Percentiles rank a stretch among this genome's conserved stretches.
These are phyloP conservation scores for Lordiphosa andalusiaca DNA, from an alignment of 2,888 invertebrate genomes.

Conservation along the genomic window DNA sequence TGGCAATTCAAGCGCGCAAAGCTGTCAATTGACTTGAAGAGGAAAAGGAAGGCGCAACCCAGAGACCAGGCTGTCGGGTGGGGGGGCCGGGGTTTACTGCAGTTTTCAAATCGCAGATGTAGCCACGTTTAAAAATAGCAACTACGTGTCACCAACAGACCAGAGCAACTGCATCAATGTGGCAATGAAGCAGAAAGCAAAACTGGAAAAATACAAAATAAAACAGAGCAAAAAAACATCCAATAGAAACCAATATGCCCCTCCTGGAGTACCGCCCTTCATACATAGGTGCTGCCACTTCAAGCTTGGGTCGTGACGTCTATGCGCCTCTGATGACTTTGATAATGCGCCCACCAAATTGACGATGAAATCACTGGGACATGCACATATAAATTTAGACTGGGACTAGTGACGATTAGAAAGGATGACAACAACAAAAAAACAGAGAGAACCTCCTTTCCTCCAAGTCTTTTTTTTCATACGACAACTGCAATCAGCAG, in stretches of 20 bases:
- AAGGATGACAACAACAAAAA: constrained; percentile 48
- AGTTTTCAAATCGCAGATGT: constrained; percentile 56
- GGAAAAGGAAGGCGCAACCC: constrained; percentile 31
- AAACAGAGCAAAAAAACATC: not conserved
- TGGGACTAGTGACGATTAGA: constrained; percentile 52
- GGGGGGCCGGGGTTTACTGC: constrained; percentile 38
- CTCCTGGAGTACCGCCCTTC: too few relatives aligned
- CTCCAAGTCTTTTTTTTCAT: not conserved
- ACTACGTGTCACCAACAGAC: constrained; percentile 54
- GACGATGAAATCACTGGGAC: constrained; percentile 7
- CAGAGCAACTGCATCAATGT: constrained; percentile 48
- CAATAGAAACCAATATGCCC: not conserved
- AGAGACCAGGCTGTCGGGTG: not conserved
- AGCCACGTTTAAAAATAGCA: constrained; percentile 65
- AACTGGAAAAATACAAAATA: constrained; percentile 14
- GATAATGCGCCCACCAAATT: constrained; percentile 54
- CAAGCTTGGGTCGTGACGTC: constrained; percentile 4
- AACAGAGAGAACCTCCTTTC: not conserved
- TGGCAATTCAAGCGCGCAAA: constrained; percentile 67
- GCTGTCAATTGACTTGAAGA: constrained; percentile 49
- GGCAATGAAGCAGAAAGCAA: constrained; percentile 60
- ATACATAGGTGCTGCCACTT: too few relatives aligned
- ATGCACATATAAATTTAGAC: constrained; percentile 31
- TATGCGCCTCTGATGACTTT: constrained; percentile 40
- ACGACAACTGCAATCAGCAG: constrained; percentile 9